Evolutionary conservation across 2,888 invertebrate genomes (phyloP), one percentile per base, ranked within the genome.

Genomic region (Dryadula phaetusa): DNA sequence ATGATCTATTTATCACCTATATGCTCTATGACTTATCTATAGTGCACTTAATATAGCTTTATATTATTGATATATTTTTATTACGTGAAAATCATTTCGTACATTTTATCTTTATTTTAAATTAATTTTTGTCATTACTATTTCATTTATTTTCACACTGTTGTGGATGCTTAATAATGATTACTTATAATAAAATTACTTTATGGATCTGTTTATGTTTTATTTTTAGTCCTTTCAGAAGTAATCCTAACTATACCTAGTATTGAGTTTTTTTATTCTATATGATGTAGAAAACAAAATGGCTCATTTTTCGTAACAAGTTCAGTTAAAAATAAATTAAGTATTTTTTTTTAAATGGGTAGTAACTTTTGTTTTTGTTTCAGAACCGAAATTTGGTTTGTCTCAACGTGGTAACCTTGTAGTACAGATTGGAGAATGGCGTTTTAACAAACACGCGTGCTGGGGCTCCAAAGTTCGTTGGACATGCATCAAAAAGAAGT

Each of bases 401-500:
- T 92, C 92, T 3, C 90, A 91, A 71, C 84, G 92, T 14, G 92
- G 92, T 1, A 92, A 92, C 72, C 76, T 92, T 44, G 89, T 92
- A 37, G 87, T 92, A 12, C 87, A 90, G 75, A 92, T 92, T 44
- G 92, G 92, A 0, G 84, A 87, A 46, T 91, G 91, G 91, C 82
- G 92, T 1, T 92, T 91, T 75, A 90, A 90, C 76, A 90, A 91
- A 74, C 91, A 92, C 72, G 88, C 90, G 0, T 85, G 85, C 64
- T 91, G 90, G 89, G 92, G 92, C 6, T 84, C 90, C 62, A 91
- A 90, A 74, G 84, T 90, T 2, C 87, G 92, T 12, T 92, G 92
- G 92, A 88, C 90, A 0, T 92, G 92, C 75, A 90, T 91, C 74
- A 92, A 92, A 76, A 92, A 91, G 82, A 92, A 90, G 75, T 83